Percentiles rank a stretch among this genome's conserved stretches.
These are phyloP conservation scores for Chaetodon trifasciatus DNA, from an alignment of 2,797 vertebrate species.

Conservation along the genomic window DNA sequence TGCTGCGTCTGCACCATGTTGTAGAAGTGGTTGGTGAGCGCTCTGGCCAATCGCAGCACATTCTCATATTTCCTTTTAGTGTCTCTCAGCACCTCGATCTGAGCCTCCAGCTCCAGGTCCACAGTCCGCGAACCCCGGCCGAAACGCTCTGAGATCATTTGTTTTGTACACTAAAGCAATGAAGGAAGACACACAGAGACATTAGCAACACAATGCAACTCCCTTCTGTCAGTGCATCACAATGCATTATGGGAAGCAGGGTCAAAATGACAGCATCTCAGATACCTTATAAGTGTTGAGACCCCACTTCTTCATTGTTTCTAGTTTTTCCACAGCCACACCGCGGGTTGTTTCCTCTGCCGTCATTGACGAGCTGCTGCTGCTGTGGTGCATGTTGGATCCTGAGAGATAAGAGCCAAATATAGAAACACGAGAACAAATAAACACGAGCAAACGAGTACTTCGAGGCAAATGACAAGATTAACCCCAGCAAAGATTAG, in stretches of 20 bases:
- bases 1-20: conserved; percentile 98
- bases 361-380: conserved; percentile 79
- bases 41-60: conserved; percentile 91
- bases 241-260: background rate
- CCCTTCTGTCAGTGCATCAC: background rate
- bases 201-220: background rate
- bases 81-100: conserved; percentile 95
- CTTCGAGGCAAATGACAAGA: background rate
- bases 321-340: conserved; percentile 94
- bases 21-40: conserved; percentile 95
- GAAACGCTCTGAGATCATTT: conserved; percentile 95
- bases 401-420: conserved; percentile 80
- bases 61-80: conserved; percentile 96
- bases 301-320: conserved; percentile 95
- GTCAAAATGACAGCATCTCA: background rate
- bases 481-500: conserved; percentile 10
- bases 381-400: conserved; percentile 89
- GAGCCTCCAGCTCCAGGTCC: conserved; percentile 95
- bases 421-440: background rate
- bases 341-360: conserved; percentile 91
- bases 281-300: conserved; percentile 97
- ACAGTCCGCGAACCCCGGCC: conserved; percentile 95
- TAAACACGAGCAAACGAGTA: background rate
- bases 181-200: background rate
- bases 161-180: conserved; percentile 92